These are phyloP conservation scores for Globicephala melas DNA, from an alignment of 2,113 vertebrate genomes.

Conservation along the genomic window DNA sequence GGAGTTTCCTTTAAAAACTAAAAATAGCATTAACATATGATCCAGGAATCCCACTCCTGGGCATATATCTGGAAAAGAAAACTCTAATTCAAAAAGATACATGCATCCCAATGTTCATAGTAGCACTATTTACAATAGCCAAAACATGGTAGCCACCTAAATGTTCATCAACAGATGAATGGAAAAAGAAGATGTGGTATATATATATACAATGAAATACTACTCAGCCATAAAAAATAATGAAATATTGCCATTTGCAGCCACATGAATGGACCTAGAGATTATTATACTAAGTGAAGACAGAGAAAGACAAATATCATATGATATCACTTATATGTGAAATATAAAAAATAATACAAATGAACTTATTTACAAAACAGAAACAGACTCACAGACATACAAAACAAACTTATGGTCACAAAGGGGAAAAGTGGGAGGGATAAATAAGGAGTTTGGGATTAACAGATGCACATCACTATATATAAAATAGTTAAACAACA, in stretches of 20 bases:
- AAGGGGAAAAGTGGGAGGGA: neutral
- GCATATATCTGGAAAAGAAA: no score
- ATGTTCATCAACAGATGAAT: neutral
- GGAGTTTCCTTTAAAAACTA: no score
- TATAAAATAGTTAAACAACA: neutral
- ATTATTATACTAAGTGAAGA: neutral
- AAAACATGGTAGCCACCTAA: neutral
- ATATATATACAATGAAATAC: neutral
- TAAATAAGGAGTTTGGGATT: neutral
- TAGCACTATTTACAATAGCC: no score
- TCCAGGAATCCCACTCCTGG: no score
- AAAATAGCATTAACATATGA: no score
- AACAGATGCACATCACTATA: neutral
- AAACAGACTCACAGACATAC: neutral
- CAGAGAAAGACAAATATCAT: neutral
- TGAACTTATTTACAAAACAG: neutral
- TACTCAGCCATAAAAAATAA: neutral
- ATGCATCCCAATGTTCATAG: no score
- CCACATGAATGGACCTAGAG: neutral
- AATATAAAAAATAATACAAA: neutral
- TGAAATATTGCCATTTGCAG: neutral
- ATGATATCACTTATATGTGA: neutral
- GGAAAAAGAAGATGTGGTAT: neutral
- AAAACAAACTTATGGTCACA: neutral
- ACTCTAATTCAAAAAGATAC: no score